Evolutionary conservation across 2,113 vertebrate species (phyloP).

Genomic region (Leptocoma aspasia): DNA sequence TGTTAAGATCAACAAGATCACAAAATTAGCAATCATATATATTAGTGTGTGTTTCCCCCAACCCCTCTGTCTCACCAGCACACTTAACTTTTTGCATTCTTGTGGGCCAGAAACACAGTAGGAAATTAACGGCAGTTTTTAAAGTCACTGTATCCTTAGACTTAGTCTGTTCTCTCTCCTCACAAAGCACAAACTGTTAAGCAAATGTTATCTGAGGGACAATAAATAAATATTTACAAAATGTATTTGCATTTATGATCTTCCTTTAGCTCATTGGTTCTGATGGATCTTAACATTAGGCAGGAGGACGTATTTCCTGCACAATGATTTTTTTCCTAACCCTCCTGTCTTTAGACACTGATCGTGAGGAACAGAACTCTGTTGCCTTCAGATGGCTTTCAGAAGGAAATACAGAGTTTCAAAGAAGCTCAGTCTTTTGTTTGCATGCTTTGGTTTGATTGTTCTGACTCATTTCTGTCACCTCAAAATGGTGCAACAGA

Average conservation of each 20-base stretch:
- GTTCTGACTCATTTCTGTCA: neutral
- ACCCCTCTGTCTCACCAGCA: neutral
- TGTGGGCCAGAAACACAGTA: neutral
- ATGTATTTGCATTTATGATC: neutral
- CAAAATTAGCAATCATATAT: neutral
- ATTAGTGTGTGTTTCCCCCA: neutral
- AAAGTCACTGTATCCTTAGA: neutral
- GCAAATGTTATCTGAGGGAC: neutral
- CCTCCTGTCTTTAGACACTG: neutral
- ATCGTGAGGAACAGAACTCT: neutral
- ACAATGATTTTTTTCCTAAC: neutral
- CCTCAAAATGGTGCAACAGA: neutral
- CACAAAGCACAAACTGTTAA: neutral
- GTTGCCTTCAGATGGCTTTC: neutral
- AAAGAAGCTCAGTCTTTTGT: neutral
- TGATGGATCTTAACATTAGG: neutral
- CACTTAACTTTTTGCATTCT: neutral
- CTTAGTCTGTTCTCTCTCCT: neutral
- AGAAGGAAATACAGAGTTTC: neutral
- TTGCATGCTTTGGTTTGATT: neutral
- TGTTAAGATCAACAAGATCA: neutral
- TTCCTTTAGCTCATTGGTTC: neutral
- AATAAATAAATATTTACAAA: neutral
- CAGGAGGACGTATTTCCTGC: neutral
- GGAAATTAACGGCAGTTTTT: neutral